A percentile compares a stretch with the other conserved stretches of the same genome.
Conservation (phyloP, 1,140 invertebrate species). For the Tetragonula clypearis region DNA sequence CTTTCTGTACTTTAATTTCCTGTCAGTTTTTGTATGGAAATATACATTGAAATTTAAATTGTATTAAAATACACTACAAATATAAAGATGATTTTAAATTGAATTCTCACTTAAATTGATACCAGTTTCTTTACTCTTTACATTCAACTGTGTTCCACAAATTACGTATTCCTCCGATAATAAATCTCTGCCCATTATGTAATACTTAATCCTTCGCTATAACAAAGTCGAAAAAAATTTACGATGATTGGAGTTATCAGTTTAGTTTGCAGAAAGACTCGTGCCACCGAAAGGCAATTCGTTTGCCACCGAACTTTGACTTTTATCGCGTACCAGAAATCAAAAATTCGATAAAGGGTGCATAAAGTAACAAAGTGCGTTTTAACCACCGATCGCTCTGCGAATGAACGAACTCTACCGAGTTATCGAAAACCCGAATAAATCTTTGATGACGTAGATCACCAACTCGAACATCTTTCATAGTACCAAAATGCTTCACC, state of each 20-base stretch:
- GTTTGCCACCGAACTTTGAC: background rate
- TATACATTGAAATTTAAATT: no score
- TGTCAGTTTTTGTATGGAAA: no score
- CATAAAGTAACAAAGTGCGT: background rate
- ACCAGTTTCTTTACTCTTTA: background rate
- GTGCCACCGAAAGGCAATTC: background rate
- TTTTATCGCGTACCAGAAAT: background rate
- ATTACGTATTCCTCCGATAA: background rate
- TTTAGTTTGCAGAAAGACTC: background rate
- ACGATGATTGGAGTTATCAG: background rate
- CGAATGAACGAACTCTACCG: background rate
- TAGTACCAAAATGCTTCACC: no score
- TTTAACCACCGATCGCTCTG: background rate
- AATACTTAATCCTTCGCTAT: no score
- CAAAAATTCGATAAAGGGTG: background rate
- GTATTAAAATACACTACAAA: background rate
- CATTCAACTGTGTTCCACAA: background rate
- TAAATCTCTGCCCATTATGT: background rate
- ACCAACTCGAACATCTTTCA: background rate
- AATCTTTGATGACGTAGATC: background rate
- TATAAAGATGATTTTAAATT: background rate
- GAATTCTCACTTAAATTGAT: background rate
- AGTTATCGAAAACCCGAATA: background rate
- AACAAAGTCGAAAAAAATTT: background rate
- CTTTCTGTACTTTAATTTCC: no score